Evolutionary conservation across 2,888 invertebrate genomes (phyloP).

Genomic region (Netelia inedita): DNA sequence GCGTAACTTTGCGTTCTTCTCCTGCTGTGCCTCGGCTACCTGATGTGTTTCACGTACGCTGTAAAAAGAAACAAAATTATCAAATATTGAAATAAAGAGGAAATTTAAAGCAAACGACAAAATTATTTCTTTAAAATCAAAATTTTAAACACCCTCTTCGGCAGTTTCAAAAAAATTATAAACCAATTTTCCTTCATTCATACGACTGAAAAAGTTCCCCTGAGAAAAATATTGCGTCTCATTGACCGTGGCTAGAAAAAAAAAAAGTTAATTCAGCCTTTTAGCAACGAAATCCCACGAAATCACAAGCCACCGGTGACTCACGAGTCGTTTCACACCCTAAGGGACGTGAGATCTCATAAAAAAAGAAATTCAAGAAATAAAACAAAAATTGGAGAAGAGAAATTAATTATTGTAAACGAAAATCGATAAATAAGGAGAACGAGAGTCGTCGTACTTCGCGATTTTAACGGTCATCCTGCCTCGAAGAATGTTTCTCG

Average conservation of each 20-base stretch:
- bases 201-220: too few species aligned
- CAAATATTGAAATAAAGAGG: background rate
- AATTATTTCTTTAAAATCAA: background rate
- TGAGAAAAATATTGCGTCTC: too few species aligned
- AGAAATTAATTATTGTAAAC: slow-evolving; percentile 10
- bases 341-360: too few species aligned
- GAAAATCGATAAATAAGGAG: background rate
- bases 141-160: too few species aligned
- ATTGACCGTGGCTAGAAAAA: too few species aligned
- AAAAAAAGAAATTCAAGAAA: background rate
- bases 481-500: slow-evolving; percentile 37
- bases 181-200: too few species aligned
- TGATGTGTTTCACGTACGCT: slow-evolving; percentile 98
- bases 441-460: slow-evolving; percentile 75
- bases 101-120: slow-evolving; percentile 3
- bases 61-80: slow-evolving; percentile 79
- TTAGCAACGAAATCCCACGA: too few species aligned
- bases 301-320: too few species aligned
- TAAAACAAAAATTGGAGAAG: background rate
- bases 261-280: too few species aligned
- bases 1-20: slow-evolving; percentile 96
- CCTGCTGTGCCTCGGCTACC: slow-evolving; percentile 97
- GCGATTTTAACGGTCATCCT: slow-evolving; percentile 83
- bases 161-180: too few species aligned
- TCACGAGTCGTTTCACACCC: background rate